Percentiles rank a stretch among this genome's conserved stretches.
Conservation (phyloP, 2,888 invertebrate genomes). For the Drosophila stalkeri region DNA sequence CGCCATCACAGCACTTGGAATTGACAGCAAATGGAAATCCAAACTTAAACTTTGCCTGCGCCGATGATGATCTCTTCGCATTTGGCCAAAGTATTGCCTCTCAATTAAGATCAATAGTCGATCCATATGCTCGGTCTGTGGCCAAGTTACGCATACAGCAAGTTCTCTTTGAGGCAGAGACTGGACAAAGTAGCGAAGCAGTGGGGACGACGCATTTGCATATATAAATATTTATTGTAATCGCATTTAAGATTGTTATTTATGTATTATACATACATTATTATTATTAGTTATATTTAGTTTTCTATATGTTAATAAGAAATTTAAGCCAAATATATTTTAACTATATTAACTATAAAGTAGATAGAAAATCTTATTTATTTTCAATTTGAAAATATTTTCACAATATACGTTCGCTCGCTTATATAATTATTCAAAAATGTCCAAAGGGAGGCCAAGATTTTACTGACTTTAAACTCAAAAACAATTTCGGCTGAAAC, state of each 20-base stretch:
- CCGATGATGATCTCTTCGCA: constrained; percentile 69
- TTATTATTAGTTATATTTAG: neutral
- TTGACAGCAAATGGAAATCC: constrained; percentile 11
- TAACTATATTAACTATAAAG: neutral
- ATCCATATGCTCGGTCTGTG: constrained; percentile 77
- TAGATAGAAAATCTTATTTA: neutral
- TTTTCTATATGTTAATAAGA: neutral
- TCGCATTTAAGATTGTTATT: neutral
- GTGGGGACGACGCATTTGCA: constrained; percentile 46
- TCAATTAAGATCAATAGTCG: constrained; percentile 73
- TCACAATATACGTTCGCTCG: no score
- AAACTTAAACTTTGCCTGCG: constrained; percentile 23
- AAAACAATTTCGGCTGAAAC: neutral
- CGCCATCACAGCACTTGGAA: constrained; percentile 41
- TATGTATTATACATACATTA: neutral
- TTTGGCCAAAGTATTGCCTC: constrained; percentile 81
- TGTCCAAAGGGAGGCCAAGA: neutral
- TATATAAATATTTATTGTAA: no score
- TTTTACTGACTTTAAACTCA: neutral
- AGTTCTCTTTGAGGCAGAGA: constrained; percentile 82
- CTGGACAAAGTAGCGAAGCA: constrained; percentile 64
- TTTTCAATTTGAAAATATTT: neutral
- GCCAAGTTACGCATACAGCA: constrained; percentile 82
- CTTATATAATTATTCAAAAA: neutral
- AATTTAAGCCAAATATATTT: constrained; percentile 6